Evolutionary conservation across 2,888 invertebrate genomes (phyloP).

Genomic region (Mellilla xanthometata): DNA sequence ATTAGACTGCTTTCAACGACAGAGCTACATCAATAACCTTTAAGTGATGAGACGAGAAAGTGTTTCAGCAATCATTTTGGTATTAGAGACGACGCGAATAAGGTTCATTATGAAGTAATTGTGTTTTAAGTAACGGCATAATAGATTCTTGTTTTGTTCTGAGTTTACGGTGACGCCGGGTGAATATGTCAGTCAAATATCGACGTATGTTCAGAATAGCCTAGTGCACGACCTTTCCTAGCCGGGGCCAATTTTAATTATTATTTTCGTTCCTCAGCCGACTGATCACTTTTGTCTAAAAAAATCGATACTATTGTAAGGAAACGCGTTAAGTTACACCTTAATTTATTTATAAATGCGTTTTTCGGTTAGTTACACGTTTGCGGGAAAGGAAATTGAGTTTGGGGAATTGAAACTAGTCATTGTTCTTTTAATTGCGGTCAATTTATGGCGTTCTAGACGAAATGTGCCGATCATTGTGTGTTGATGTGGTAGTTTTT

Average conservation of each 20-base stretch:
- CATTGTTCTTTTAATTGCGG: conserved; percentile 82
- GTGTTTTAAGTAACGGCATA: conserved; percentile 26
- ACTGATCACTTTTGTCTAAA: conserved; percentile 16
- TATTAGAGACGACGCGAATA: conserved; percentile 27
- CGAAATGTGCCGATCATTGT: conserved; percentile 77
- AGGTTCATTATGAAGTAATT: conserved; percentile 37
- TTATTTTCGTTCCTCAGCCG: conserved; percentile 56
- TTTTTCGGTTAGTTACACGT: conserved; percentile 71
- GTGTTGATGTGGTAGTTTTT: conserved; percentile 37
- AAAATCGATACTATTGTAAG: conserved; percentile 16
- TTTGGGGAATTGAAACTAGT: conserved; percentile 80
- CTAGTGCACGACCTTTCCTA: conserved; percentile 48
- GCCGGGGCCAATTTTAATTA: conserved; percentile 65
- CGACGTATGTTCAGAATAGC: conserved; percentile 74
- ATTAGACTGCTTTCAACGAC: conserved; percentile 78
- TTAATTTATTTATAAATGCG: conserved; percentile 30
- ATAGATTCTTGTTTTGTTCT: conserved; percentile 45
- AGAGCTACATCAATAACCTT: conserved; percentile 54
- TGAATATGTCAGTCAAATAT: conserved; percentile 75
- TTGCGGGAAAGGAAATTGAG: conserved; percentile 75
- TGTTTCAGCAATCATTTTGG: conserved; percentile 22
- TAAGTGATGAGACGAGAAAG: conserved; percentile 27
- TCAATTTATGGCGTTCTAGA: conserved; percentile 78
- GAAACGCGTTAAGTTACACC: conserved; percentile 24
- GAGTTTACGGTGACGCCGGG: conserved; percentile 73